These are phyloP conservation scores for Jaculus jaculus DNA, from an alignment of 2,113 vertebrate species.

Conservation along the genomic window DNA sequence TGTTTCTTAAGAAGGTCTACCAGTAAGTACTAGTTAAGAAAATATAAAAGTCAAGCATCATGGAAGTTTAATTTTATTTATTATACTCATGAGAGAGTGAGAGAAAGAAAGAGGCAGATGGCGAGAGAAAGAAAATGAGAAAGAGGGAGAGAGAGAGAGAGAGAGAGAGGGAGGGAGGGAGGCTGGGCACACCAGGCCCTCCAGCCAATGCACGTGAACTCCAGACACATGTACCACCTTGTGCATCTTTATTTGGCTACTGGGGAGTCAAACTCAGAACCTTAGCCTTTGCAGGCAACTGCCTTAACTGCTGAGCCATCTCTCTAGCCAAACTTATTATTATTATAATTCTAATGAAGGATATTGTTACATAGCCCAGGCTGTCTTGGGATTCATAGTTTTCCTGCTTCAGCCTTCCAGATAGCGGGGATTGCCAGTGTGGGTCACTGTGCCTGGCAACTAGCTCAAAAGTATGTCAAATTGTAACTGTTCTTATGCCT, in stretches of 20 bases:
- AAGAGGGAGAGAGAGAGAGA: too few species aligned
- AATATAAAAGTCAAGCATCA: conserved; percentile 5
- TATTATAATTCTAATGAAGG: neutral
- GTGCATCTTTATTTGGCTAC: too few species aligned
- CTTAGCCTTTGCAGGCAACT: too few species aligned
- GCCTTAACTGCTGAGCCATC: too few species aligned
- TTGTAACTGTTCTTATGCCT: neutral
- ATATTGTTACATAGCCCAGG: neutral
- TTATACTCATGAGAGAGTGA: neutral
- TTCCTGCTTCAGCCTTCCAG: neutral
- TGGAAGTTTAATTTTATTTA: neutral
- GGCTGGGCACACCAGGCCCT: too few species aligned
- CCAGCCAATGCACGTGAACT: too few species aligned
- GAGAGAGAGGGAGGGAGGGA: too few species aligned
- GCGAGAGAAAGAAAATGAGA: too few species aligned
- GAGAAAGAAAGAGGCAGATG: too few species aligned
- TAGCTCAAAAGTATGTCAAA: neutral
- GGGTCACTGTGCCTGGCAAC: neutral
- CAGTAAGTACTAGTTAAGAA: neutral
- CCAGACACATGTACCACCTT: too few species aligned
- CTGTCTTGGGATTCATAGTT: neutral
- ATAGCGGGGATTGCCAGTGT: neutral
- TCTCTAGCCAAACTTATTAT: too few species aligned
- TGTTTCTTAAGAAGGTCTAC: neutral
- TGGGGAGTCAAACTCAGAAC: too few species aligned